Base-by-base conservation (phyloP, 2,888 invertebrate genomes). In the Onthophagus sagittarius region DNA sequence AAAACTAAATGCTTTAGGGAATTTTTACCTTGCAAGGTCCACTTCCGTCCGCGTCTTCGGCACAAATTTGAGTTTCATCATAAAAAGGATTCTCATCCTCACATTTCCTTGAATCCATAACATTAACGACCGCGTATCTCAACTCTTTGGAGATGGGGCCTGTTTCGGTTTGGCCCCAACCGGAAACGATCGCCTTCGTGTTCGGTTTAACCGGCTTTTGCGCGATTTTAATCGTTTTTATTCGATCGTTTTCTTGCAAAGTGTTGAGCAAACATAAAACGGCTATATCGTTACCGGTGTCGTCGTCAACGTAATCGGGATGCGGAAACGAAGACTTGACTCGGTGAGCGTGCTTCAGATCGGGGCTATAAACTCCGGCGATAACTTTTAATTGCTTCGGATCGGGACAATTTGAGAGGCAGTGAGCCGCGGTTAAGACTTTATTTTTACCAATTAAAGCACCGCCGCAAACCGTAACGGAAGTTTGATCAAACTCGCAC, bases 391-490 rank as follows among this genome's bases (percentile, higher is more conserved):
- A 14, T 7, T n/a, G 5, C 9, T 72, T 39, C 39, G 14, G 15
- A 3, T 65, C 15, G 23, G 23, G 3, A 15, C 65, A 31, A 6
- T 15, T 15, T 32, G n/a, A n/a, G 1, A 74, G 53, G n/a, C 74
- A 74, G 53, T 74, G 74, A 0, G 74, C 72, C 2, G 74, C 74
- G 3, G 74, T 74, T 5, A 74, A 39, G 15, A 74, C 70, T 39
- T 70, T n/a, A 53, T 74, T 62, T 7, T 72, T 64, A 13, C 32
- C 31, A 0, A 72, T 65, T 13, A 74, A 53, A 7, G 70, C 70
- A 0, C 74, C 74, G 1, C 74, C 74, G 15, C 74, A 74, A 9
- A 23, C 23, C 0, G 31, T 23, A 5, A 15, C 9, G 1, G 5
- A 39, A 6, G 9, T 11, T 53, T 62, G 62, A 15, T 53, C 15